These are phyloP conservation scores for Drosophila pullipes DNA, from an alignment of 2,888 invertebrate genomes.

Conservation along the genomic window DNA sequence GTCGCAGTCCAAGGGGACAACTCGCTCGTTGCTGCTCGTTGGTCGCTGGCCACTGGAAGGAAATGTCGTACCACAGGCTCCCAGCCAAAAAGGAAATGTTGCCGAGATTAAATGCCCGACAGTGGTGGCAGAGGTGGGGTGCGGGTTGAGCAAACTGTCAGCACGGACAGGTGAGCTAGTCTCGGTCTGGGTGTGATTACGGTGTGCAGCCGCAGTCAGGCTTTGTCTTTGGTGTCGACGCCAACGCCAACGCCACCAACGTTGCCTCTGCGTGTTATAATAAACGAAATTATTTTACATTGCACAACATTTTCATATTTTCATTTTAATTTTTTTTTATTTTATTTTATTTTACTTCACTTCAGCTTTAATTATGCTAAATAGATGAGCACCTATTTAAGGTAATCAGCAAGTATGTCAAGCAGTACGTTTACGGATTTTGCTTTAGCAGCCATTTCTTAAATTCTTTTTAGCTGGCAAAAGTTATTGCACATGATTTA, in stretches of 20 bases:
- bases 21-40: neutral
- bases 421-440: neutral
- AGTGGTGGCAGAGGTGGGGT: neutral
- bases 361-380: conserved; percentile 51
- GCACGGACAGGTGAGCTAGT: conserved; percentile 56
- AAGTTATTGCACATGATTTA: conserved; percentile 50
- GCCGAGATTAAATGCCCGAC: conserved; percentile 71
- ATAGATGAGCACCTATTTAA: conserved; percentile 16
- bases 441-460: neutral
- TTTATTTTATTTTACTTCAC: conserved; percentile 5
- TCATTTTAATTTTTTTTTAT: neutral
- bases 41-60: conserved; percentile 58
- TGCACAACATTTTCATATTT: conserved; percentile 9
- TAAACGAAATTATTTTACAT: conserved; percentile 76
- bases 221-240: conserved; percentile 59
- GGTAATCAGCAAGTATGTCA: conserved; percentile 15
- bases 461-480: conserved; percentile 2
- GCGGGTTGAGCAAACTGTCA: conserved; percentile 37
- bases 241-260: conserved; percentile 18
- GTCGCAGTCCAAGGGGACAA: conserved; percentile 24
- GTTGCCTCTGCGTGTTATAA: conserved; percentile 51
- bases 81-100: conserved; percentile 67
- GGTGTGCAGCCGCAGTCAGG: conserved; percentile 37
- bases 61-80: conserved; percentile 74
- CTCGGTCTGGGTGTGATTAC: conserved; percentile 66